Conservation (phyloP, 2,113 vertebrate species). For the Phaetusa simplex region DNA sequence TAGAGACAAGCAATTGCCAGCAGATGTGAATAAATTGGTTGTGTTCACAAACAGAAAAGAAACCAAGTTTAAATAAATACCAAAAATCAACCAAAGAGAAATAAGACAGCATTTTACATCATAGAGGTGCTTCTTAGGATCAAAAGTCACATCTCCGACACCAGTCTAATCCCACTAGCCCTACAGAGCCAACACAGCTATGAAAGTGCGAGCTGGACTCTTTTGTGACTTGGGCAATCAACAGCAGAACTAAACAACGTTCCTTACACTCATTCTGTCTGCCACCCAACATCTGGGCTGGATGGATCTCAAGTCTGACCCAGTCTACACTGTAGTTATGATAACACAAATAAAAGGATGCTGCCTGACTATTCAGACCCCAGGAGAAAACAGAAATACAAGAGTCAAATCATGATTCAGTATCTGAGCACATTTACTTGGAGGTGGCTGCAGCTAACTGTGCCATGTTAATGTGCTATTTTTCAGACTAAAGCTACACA, state of each 20-base stretch:
- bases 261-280: background rate
- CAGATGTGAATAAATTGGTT: background rate
- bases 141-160: background rate
- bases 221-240: background rate
- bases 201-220: background rate
- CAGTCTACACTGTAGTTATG: background rate
- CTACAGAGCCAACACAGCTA: background rate
- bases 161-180: background rate
- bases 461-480: background rate
- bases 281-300: background rate
- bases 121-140: background rate
- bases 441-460: background rate
- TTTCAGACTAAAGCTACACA: background rate
- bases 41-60: background rate
- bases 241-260: background rate
- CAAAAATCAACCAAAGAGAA: background rate
- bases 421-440: background rate
- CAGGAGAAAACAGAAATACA: background rate
- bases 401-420: background rate
- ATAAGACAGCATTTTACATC: background rate
- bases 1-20: background rate
- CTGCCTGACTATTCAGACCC: background rate
- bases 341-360: background rate
- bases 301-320: background rate
- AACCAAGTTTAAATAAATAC: background rate